Evolutionary conservation across 2,797 vertebrate species (phyloP).

Genomic region (Dipus sagitta): DNA sequence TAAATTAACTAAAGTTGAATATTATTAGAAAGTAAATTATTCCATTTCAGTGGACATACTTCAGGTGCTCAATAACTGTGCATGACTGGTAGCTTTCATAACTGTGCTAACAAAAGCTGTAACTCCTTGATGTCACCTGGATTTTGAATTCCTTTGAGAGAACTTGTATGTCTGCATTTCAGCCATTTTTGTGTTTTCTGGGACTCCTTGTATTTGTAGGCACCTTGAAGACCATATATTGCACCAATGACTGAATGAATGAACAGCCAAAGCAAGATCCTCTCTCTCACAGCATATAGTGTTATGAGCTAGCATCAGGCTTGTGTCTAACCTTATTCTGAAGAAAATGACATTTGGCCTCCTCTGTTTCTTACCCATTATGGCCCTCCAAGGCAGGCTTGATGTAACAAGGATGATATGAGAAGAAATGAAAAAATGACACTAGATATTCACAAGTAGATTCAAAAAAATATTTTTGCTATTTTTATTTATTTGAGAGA

Average conservation of each 20-base stretch:
- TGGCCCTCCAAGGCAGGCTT: background rate
- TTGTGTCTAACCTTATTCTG: slow-evolving; percentile 12
- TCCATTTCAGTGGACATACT: background rate
- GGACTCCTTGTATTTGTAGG: background rate
- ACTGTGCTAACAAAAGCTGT: background rate
- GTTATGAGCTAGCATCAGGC: background rate
- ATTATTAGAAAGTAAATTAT: background rate
- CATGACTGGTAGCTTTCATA: background rate
- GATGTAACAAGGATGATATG: background rate
- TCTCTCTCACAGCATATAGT: background rate
- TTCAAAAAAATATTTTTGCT: too few relatives aligned
- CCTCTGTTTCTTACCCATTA: background rate
- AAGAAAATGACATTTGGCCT: background rate
- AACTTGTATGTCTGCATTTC: background rate
- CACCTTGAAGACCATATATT: background rate
- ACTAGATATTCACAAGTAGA: background rate
- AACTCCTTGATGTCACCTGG: background rate
- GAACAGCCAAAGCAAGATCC: background rate
- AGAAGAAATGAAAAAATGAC: background rate
- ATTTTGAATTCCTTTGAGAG: background rate
- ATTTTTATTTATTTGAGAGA: too few relatives aligned
- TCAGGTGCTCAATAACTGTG: background rate
- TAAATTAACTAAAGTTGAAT: slow-evolving; percentile 37
- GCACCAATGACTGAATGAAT: background rate
- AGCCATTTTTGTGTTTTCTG: background rate